Conservation (phyloP, 2,113 vertebrate genomes). For the Tupaia chinensis region DNA sequence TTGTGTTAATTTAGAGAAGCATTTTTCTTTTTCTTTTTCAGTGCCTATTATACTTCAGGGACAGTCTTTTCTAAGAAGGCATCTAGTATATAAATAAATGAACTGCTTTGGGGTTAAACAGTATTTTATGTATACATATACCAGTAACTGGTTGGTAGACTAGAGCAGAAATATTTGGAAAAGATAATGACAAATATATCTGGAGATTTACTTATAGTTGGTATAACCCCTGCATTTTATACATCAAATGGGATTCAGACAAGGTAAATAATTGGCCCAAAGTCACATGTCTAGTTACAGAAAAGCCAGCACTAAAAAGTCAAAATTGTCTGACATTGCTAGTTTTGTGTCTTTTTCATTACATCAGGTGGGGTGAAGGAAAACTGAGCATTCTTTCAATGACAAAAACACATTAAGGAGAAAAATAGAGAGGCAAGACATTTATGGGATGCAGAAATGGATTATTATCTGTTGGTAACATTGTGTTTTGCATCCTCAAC, state of each 20-base stretch:
- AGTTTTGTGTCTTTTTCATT: neutral
- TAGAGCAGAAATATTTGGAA: neutral
- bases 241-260: neutral
- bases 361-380: neutral
- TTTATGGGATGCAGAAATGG: too few species aligned
- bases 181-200: neutral
- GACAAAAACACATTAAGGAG: neutral
- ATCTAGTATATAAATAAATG: neutral
- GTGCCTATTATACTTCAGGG: constrained; percentile 19
- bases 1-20: constrained; percentile 67
- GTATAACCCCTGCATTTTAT: neutral
- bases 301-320: neutral
- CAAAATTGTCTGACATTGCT: neutral
- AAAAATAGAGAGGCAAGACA: too few species aligned
- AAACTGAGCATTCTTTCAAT: neutral
- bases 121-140: neutral
- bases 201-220: constrained; percentile 48
- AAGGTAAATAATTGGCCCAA: neutral
- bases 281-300: neutral
- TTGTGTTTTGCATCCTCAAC: too few species aligned
- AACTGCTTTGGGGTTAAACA: neutral
- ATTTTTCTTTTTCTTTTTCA: constrained; percentile 23
- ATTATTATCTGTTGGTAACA: too few species aligned
- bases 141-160: neutral
- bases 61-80: constrained; percentile 22